Evolutionary conservation across 30 jellyfish, hydroid and myxozoan species (phyloP).

Genomic region (Pelagia noctiluca): DNA sequence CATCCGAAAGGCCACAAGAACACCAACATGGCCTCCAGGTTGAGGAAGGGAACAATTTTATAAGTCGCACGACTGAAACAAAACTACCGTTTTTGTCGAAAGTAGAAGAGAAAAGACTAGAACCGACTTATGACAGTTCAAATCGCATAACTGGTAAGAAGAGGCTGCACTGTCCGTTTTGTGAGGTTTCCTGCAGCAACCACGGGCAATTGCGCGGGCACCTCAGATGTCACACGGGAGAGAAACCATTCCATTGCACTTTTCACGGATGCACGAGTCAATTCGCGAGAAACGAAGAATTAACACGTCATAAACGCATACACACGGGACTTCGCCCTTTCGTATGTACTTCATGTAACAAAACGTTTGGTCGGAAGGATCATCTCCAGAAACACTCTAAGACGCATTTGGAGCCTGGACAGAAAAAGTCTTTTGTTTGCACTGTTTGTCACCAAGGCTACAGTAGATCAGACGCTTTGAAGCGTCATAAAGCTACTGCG

Average conservation of each 20-base stretch:
- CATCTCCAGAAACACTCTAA: conserved; percentile 73
- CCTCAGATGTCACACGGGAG: conserved; percentile 77
- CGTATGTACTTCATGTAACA: conserved; percentile 45
- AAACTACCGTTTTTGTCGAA: too few species aligned
- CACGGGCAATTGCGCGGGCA: conserved; percentile 83
- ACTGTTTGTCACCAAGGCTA: conserved; percentile 62
- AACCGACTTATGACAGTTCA: too few species aligned
- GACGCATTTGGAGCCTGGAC: conserved; percentile 60
- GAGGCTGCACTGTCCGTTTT: conserved; percentile 57
- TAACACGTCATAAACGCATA: conserved; percentile 78
- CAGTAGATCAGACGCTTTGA: conserved; percentile 70
- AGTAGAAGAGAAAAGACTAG: too few species aligned
- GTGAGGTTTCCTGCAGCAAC: conserved; percentile 66
- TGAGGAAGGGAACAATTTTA: too few species aligned
- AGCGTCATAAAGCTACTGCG: conserved; percentile 55
- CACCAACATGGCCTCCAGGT: too few species aligned
- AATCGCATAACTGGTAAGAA: too few species aligned
- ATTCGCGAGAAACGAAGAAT: conserved; percentile 79
- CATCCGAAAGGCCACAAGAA: too few species aligned
- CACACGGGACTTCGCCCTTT: conserved; percentile 83
- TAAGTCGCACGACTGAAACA: too few species aligned
- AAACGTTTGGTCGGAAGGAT: conserved; percentile 72
- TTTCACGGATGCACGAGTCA: conserved; percentile 55
- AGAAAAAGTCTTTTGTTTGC: conserved; percentile 53
- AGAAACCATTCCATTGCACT: conserved; percentile 66